phyloP scores from a whole-genome alignment of 2,797 vertebrate genomes.

The Chelidonichthys spinosus region DNA sequence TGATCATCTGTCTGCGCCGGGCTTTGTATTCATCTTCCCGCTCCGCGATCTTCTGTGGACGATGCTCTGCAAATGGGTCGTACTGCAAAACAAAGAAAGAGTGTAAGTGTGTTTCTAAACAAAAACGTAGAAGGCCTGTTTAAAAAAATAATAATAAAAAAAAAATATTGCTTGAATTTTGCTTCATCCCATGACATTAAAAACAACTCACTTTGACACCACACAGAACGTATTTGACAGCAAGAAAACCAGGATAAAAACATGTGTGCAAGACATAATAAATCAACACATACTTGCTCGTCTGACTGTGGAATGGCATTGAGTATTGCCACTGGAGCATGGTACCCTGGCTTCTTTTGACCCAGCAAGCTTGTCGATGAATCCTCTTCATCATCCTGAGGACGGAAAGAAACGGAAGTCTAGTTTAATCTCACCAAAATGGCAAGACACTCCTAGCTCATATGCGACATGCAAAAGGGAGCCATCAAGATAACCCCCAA shows the following conservation, averaged over 20 bases:
- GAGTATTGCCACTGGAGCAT: constrained; percentile 96
- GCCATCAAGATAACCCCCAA: constrained; percentile 42
- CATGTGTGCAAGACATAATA: not conserved
- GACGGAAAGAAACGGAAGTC: constrained; percentile 49
- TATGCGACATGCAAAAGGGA: constrained; percentile 33
- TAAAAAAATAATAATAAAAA: not conserved
- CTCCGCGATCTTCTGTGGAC: constrained; percentile 96
- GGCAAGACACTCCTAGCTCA: constrained; percentile 68
- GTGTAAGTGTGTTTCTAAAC: not conserved
- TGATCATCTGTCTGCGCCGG: constrained; percentile 97
- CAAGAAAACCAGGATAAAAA: not conserved
- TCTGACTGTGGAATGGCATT: constrained; percentile 98
- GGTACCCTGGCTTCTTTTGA: constrained; percentile 97
- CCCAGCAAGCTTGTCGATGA: constrained; percentile 94
- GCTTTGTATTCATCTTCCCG: constrained; percentile 99
- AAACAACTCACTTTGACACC: not conserved
- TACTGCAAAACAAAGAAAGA: constrained; percentile 82
- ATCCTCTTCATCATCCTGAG: constrained; percentile 95
- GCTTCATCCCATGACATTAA: not conserved
- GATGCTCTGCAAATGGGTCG: constrained; percentile 98
- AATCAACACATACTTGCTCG: constrained; percentile 87
- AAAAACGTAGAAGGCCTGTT: not conserved
- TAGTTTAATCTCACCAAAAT: constrained; percentile 58
- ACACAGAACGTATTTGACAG: not conserved
- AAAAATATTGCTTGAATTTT: not conserved